These are phyloP conservation scores for Cabera pusaria DNA, from an alignment of 2,888 invertebrate genomes.

Conservation along the genomic window DNA sequence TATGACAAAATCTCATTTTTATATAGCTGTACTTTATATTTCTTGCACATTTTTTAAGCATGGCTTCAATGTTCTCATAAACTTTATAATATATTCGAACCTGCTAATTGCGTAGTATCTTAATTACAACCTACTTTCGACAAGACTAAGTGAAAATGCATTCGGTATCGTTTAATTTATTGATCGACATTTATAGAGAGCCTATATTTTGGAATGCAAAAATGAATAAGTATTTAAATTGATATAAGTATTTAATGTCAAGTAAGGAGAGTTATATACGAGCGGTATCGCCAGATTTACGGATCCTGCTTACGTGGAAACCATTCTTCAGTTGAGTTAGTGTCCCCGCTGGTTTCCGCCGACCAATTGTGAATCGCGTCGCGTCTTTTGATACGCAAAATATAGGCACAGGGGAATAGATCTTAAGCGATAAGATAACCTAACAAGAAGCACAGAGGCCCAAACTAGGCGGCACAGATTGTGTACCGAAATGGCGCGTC, in stretches of 20 bases:
- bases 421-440: constrained; percentile 45
- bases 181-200: not conserved
- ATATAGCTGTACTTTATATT: not conserved
- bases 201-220: not conserved
- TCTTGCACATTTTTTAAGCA: not conserved
- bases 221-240: too few species aligned
- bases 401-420: constrained; percentile 38
- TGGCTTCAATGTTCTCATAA: not conserved
- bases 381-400: constrained; percentile 31
- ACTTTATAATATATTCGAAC: not conserved
- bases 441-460: constrained; percentile 34
- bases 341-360: constrained; percentile 10
- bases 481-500: constrained; percentile 42
- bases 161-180: constrained; percentile 8
- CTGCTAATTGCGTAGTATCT: constrained; percentile 10
- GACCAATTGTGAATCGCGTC: constrained; percentile 25
- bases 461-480: constrained; percentile 44
- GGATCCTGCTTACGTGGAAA: constrained; percentile 1
- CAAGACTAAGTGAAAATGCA: constrained; percentile 8
- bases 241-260: constrained; percentile 1
- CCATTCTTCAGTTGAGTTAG: constrained; percentile 10
- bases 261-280: not conserved
- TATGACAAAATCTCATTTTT: too few species aligned
- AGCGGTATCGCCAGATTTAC: constrained; percentile 4
- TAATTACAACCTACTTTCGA: constrained; percentile 11